Percentiles rank a stretch among this genome's conserved stretches.
phyloP scores from a whole-genome alignment of 2,888 invertebrate species.

The Podabrus alpinus region DNA sequence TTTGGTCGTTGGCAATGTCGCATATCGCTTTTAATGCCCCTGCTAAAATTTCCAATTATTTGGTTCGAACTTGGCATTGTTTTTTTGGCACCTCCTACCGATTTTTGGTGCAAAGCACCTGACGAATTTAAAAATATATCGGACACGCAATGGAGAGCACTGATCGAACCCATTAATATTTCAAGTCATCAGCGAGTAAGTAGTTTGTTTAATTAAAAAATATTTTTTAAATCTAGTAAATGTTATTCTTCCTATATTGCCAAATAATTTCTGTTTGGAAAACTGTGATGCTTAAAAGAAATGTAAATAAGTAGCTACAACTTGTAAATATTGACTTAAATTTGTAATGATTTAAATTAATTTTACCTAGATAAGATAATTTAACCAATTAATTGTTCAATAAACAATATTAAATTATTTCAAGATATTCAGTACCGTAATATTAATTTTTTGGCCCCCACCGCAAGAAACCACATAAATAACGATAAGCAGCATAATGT shows the following conservation, averaged over 20 bases:
- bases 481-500: too few relatives aligned
- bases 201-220: background rate
- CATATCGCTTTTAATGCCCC: constrained; percentile 60
- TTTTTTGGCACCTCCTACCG: constrained; percentile 64
- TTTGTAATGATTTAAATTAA: background rate
- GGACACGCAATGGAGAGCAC: constrained; percentile 57
- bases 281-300: background rate
- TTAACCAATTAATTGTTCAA: background rate
- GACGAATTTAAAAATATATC: constrained; percentile 40
- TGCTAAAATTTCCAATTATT: constrained; percentile 63
- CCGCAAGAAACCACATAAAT: too few relatives aligned
- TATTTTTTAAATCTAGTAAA: background rate
- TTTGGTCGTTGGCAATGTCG: constrained; percentile 65
- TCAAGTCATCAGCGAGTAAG: background rate
- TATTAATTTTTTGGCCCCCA: too few relatives aligned
- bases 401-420: background rate
- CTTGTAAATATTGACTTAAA: background rate
- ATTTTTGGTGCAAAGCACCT: constrained; percentile 61
- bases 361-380: too few relatives aligned
- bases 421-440: background rate
- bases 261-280: background rate
- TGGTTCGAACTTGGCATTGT: constrained; percentile 68
- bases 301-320: background rate
- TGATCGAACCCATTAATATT: constrained; percentile 38
- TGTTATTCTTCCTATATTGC: background rate